These are phyloP conservation scores for Anabas testudineus DNA, from an alignment of 2,797 vertebrate species.

Conservation along the genomic window DNA sequence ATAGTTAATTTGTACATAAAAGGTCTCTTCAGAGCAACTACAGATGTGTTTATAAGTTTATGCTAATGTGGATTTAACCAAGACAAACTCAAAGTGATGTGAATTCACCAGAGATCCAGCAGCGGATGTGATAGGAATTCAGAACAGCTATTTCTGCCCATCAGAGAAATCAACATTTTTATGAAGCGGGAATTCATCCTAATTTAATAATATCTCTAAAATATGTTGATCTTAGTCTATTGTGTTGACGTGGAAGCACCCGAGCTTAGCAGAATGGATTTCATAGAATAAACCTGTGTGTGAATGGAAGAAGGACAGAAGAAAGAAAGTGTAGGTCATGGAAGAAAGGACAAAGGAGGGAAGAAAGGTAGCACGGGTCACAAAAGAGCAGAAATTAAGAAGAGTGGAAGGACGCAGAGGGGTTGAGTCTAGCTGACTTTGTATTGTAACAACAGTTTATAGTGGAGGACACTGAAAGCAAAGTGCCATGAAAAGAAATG, in stretches of 20 bases:
- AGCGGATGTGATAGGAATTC: conserved; percentile 42
- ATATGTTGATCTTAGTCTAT: conserved; percentile 70
- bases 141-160: conserved; percentile 47
- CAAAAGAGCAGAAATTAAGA: neutral
- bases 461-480: too few species aligned
- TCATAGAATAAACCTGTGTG: conserved; percentile 63
- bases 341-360: neutral
- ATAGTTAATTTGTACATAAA: conserved; percentile 52
- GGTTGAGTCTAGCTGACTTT: conserved; percentile 3
- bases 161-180: conserved; percentile 77
- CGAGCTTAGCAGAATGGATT: conserved; percentile 69
- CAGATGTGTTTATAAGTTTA: conserved; percentile 61
- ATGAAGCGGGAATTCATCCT: conserved; percentile 68
- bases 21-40: conserved; percentile 40
- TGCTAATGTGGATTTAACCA: conserved; percentile 62
- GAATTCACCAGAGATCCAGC: conserved; percentile 45
- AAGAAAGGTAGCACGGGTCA: neutral
- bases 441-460: conserved; percentile 8
- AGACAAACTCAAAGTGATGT: conserved; percentile 38
- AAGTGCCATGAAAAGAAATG: too few species aligned
- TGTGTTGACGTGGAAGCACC: conserved; percentile 69
- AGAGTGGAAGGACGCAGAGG: neutral
- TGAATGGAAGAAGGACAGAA: neutral
- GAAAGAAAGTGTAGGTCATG: neutral
- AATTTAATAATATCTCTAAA: conserved; percentile 64